Base-by-base conservation (phyloP, 1,140 invertebrate species). In the Drosophila nannoptera region DNA sequence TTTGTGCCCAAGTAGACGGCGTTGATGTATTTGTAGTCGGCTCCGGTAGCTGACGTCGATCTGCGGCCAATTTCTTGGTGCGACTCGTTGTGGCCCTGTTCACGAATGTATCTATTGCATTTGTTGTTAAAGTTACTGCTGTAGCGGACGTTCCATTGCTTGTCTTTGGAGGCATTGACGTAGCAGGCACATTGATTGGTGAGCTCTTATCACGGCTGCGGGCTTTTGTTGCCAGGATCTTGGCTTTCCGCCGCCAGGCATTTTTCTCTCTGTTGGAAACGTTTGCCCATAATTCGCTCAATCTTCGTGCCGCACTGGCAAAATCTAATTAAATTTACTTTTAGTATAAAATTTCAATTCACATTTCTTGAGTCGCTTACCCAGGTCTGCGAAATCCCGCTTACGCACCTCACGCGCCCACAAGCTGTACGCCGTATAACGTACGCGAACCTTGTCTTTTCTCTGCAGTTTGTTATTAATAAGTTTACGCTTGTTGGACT, bases 381-480 rank as follows among this genome's bases (percentile, higher is more conserved):
- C 87, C 90, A 96, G 92, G 71, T 94, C 93, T 11, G 95, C 95
- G 90, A 86, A 74, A 8, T 86, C 81, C 0, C 71, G 93, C 74
- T 94, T 93, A 48, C 96, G 91, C 35, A 95, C 92, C 83, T 96
- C 94, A 78, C 95, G 94, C 5, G 95, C 95, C 95, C 96, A 97
- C 75, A 97, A 90, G 93, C 96, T 96, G 89, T 97, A 97, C 1
- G 96, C 96, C 3, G 96, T 97, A 62, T 95, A 94, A 67, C 95
- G 91, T 5, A 94, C 92, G 90, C 94, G 94, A 7, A 91, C 94
- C 91, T 95, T 96, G 78, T 95, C 94, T 32, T 84, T 86, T n/a
- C 77, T 90, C 56, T 94, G 93, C 11, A 93, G 92, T 82, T 95
- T 96, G 38, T 92, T 78, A 90, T 94, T 93, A 52, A 95, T 93